A percentile compares a stretch with the other conserved stretches of the same genome.
phyloP scores from a whole-genome alignment of 2,888 invertebrate species.

The Metallyticus violacea region DNA sequence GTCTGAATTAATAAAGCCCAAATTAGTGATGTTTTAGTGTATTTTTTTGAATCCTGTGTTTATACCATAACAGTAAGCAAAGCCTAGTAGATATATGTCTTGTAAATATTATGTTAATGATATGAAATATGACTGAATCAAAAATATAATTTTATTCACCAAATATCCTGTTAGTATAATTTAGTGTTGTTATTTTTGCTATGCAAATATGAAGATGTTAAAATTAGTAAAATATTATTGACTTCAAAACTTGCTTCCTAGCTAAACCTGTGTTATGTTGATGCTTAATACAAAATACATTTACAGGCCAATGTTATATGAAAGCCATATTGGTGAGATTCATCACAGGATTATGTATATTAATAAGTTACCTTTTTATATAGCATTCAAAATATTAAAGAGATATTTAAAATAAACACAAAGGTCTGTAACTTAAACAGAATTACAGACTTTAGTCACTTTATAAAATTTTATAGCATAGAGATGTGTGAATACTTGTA shows the following conservation, averaged over 20 bases:
- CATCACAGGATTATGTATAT: neutral
- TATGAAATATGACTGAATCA: neutral
- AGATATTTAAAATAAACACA: neutral
- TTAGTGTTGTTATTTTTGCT: neutral
- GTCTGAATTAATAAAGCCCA: too few relatives aligned
- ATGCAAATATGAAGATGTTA: neutral
- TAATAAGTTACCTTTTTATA: neutral
- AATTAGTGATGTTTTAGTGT: too few relatives aligned
- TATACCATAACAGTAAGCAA: neutral
- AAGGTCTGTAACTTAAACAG: neutral
- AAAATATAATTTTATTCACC: neutral
- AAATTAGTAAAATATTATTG: neutral
- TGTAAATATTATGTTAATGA: neutral
- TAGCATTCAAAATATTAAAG: neutral
- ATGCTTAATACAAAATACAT: neutral
- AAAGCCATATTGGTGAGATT: neutral
- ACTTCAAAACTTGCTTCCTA: neutral
- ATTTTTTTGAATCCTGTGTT: too few relatives aligned
- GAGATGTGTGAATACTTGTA: neutral
- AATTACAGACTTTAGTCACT: neutral
- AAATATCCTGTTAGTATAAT: neutral
- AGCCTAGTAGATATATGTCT: neutral
- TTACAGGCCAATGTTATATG: neutral
- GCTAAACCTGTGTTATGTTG: neutral
- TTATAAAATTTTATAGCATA: neutral